These are phyloP conservation scores for Aphrocallistes beatrix DNA, from an alignment of 37 sponge, comb jelly and placozoan species.

Conservation along the genomic window DNA sequence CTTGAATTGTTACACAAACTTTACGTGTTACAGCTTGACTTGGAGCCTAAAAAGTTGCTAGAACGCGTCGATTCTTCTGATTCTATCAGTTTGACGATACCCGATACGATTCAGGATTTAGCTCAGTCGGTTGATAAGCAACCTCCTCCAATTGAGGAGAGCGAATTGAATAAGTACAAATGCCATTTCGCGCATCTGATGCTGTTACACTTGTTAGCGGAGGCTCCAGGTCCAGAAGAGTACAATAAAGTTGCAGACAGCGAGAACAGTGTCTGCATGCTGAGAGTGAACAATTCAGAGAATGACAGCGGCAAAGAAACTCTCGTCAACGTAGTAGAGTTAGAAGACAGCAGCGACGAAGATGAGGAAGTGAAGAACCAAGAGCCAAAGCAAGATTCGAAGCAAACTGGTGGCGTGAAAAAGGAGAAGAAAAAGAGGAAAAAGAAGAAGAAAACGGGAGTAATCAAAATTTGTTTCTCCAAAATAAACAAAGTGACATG, in stretches of 20 bases:
- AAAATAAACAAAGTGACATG: not conserved
- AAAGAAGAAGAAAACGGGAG: not conserved
- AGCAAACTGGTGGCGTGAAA: too few species aligned
- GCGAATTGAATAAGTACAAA: not conserved
- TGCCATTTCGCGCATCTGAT: not conserved
- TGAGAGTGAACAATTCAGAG: not conserved
- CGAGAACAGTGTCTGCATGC: not conserved
- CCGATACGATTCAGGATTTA: not conserved
- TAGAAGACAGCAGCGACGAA: not conserved
- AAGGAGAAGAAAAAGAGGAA: not conserved
- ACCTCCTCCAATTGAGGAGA: not conserved
- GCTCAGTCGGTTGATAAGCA: not conserved
- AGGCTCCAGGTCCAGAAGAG: not conserved
- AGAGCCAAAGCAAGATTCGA: too few species aligned
- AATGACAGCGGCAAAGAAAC: not conserved
- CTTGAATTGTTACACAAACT: not conserved
- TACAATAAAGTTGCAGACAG: not conserved
- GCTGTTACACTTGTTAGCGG: not conserved
- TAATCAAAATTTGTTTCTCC: slow-evolving; percentile 17
- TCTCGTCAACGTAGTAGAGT: too few species aligned
- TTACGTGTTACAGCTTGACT: not conserved
- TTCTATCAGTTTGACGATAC: not conserved
- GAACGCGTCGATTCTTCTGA: not conserved
- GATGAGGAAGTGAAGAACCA: not conserved
- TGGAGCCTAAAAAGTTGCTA: not conserved